These are phyloP conservation scores for Drosophila ironensis DNA, from an alignment of 1,140 invertebrate species.

Conservation along the genomic window DNA sequence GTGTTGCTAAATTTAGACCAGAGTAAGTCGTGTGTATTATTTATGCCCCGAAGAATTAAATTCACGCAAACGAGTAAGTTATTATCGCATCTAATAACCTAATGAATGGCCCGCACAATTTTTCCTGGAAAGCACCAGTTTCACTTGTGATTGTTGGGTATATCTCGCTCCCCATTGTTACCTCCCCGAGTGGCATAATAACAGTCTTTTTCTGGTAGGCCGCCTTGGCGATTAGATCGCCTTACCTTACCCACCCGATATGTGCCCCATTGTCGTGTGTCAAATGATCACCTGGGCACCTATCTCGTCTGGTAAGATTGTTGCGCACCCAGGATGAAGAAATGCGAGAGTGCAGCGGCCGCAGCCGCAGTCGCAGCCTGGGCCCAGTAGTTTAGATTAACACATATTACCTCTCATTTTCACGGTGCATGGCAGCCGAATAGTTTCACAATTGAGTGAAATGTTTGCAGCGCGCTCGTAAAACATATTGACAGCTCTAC, in stretches of 20 bases:
- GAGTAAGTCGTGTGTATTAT: too few relatives aligned
- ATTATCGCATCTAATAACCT: not conserved
- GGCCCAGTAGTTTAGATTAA: slow-evolving; percentile 4
- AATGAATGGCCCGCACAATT: not conserved
- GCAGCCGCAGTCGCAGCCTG: too few relatives aligned
- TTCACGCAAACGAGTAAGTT: too few relatives aligned
- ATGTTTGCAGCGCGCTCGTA: slow-evolving; percentile 16
- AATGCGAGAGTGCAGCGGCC: not conserved
- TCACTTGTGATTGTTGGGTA: not conserved
- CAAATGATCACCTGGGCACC: not conserved
- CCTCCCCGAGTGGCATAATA: not conserved
- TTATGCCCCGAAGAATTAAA: too few relatives aligned
- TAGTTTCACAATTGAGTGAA: slow-evolving; percentile 22
- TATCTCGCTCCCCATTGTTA: not conserved
- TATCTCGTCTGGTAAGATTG: not conserved
- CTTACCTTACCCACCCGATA: not conserved
- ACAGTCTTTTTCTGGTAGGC: not conserved
- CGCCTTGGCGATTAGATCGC: not conserved
- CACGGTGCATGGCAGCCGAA: slow-evolving; percentile 1
- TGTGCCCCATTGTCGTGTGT: not conserved
- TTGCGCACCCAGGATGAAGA: not conserved
- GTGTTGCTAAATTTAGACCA: too few relatives aligned
- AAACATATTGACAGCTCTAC: slow-evolving; percentile 24
- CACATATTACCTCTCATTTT: slow-evolving; percentile 18
- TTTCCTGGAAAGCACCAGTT: not conserved